These are phyloP conservation scores for Fregetta grallaria DNA, from an alignment of 2,113 vertebrate genomes.

Conservation along the genomic window DNA sequence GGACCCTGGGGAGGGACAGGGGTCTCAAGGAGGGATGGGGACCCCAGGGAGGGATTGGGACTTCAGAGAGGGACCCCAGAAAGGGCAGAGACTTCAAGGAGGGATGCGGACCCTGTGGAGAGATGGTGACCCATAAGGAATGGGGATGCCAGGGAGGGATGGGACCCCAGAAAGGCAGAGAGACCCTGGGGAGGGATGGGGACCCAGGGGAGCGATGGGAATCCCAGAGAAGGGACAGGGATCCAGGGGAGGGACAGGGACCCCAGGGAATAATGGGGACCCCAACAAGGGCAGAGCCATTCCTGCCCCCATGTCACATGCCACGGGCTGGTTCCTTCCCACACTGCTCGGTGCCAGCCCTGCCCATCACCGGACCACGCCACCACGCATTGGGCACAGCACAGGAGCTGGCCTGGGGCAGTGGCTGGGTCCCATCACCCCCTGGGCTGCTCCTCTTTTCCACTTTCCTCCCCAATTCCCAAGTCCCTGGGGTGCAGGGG, in stretches of 20 bases:
- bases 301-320: neutral
- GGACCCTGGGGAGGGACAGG: neutral
- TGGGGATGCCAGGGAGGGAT: no score
- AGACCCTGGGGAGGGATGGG: neutral
- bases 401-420: neutral
- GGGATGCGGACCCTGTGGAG: neutral
- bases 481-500: neutral
- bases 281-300: neutral
- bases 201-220: neutral
- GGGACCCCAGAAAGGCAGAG: neutral
- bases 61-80: neutral
- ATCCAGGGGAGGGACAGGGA: no score
- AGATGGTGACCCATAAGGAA: constrained; percentile 47
- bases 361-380: neutral
- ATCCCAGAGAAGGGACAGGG: no score
- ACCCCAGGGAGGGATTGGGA: neutral
- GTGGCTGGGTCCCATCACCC: neutral
- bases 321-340: neutral
- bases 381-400: fast-evolving
- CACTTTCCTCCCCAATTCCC: neutral
- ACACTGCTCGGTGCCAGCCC: neutral
- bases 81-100: neutral
- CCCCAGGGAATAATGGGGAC: neutral
- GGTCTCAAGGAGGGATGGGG: neutral
- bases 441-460: neutral